Evolutionary conservation across 2,113 vertebrate genomes (phyloP), one percentile per base, ranked within the genome.

Genomic region (Dinomys branickii): DNA sequence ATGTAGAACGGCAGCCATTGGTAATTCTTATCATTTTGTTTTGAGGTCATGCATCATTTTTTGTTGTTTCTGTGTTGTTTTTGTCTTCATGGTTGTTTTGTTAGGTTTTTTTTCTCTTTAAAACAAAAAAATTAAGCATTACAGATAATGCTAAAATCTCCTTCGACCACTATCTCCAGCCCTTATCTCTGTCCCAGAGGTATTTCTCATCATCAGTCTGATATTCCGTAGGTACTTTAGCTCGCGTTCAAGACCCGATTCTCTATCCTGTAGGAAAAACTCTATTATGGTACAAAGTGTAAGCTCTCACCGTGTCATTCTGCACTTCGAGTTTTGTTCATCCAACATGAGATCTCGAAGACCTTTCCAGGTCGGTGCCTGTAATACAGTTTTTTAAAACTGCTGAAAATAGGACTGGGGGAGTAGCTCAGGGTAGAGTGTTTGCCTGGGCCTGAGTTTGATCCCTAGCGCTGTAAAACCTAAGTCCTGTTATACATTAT

Each of bases 101-200:
- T 50, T 50, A 50, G 47, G 47, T 50, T 50, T 50, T 50, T 50
- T 50, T 50, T 50, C 47, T 9, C 47, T 75, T 80, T 65, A 90
- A 80, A 78, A 89, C 9, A 50, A 50, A 50, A 86, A 90, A 50
- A 41, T 38, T 88, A 54, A 85, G 58, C 24, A 71, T 93, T 85
- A 35, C 19, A 91, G 19, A 84, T 80, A 65, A 93, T 38, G 47
- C 58, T 38, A 35, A 65, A 54, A 30, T 69, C 16, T 2, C 19
- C 47, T 91, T 83, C 50, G 47, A 73, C 4, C 3, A 20, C 16
- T 7, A 71, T 47, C 56, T 59, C 47, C 17, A 35, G 3, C 83
- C 38, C 4, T 82, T 16, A 1, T 33, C 61, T 91, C 67, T 73
- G 59, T 17, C 63, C 8, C 14, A 63, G 50, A 86, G 24, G 12